These are phyloP conservation scores for Uropsilus gracilis DNA, from an alignment of 2,113 vertebrate genomes.

Conservation along the genomic window DNA sequence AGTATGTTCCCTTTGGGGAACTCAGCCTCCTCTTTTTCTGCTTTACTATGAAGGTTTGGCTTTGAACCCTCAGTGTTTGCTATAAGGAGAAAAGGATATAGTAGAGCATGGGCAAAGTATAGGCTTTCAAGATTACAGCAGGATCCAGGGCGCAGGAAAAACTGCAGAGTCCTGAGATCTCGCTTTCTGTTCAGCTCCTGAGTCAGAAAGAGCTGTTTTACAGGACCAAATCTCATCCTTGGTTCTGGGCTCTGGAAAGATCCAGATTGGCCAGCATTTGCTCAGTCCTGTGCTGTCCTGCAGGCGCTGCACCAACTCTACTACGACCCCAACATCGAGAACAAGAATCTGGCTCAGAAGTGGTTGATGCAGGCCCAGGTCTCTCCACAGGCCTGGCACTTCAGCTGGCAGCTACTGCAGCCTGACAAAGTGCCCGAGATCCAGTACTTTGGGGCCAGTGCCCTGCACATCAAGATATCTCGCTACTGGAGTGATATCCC, in stretches of 20 bases:
- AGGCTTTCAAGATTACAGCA: not conserved
- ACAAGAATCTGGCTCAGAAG: constrained; percentile 99
- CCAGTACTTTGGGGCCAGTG: constrained; percentile 98
- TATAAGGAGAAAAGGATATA: constrained; percentile 45
- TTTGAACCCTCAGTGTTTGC: constrained; percentile 36
- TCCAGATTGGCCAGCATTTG: constrained; percentile 49
- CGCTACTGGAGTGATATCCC: constrained; percentile 99
- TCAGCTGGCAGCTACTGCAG: constrained; percentile 96
- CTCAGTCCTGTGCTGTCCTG: constrained; percentile 73
- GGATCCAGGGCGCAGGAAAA: constrained; percentile 10
- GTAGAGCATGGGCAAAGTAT: constrained; percentile 24
- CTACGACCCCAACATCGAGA: constrained; percentile 99
- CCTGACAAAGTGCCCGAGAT: constrained; percentile 99
- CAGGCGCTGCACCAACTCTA: constrained; percentile 98
- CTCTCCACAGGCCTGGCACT: constrained; percentile 99
- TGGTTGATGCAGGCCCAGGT: constrained; percentile 99
- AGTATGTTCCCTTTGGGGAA: not conserved
- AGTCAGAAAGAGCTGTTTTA: not conserved
- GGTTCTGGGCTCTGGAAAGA: constrained; percentile 62
- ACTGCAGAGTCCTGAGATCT: constrained; percentile 33
- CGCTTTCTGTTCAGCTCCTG: not conserved
- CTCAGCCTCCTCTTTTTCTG: constrained; percentile 5
- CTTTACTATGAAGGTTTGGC: not conserved
- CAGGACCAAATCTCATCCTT: constrained; percentile 33
- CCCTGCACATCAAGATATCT: constrained; percentile 98